These are phyloP conservation scores for Pristionchus fissidentatus DNA, from an alignment of 2,888 invertebrate species.

Conservation along the genomic window DNA sequence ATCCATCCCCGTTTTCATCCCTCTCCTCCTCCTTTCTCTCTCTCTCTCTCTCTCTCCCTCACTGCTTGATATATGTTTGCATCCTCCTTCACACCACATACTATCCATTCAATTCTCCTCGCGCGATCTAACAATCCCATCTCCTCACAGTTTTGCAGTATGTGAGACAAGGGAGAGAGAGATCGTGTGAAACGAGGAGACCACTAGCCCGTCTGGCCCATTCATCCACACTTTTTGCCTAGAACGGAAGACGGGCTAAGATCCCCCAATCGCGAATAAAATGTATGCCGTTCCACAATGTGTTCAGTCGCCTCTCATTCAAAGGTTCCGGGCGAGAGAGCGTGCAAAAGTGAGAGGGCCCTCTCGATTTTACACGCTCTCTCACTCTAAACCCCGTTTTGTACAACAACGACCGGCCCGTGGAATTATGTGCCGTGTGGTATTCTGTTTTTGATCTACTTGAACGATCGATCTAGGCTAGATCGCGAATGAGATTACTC, in stretches of 20 bases:
- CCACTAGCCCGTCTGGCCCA: not conserved
- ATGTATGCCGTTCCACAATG: constrained; percentile 19
- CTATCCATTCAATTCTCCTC: not conserved
- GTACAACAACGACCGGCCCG: no score
- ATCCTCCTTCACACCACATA: not conserved
- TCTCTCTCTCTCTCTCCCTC: not conserved
- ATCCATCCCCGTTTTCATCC: not conserved
- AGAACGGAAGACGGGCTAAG: constrained; percentile 26
- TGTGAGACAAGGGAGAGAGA: no score
- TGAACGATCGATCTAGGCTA: no score
- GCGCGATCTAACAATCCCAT: not conserved
- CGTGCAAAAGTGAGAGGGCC: no score
- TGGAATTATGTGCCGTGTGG: no score
- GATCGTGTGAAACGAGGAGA: not conserved
- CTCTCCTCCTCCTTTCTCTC: not conserved
- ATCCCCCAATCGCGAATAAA: not conserved
- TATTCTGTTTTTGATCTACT: no score
- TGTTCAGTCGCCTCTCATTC: no score
- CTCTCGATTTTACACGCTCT: no score
- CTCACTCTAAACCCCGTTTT: no score
- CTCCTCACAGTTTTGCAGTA: not conserved
- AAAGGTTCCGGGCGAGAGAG: no score
- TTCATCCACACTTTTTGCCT: not conserved
- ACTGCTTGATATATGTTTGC: not conserved
- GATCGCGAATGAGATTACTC: no score